Conservation (phyloP, 2,113 vertebrate genomes). For the Corythoichthys intestinalis region DNA sequence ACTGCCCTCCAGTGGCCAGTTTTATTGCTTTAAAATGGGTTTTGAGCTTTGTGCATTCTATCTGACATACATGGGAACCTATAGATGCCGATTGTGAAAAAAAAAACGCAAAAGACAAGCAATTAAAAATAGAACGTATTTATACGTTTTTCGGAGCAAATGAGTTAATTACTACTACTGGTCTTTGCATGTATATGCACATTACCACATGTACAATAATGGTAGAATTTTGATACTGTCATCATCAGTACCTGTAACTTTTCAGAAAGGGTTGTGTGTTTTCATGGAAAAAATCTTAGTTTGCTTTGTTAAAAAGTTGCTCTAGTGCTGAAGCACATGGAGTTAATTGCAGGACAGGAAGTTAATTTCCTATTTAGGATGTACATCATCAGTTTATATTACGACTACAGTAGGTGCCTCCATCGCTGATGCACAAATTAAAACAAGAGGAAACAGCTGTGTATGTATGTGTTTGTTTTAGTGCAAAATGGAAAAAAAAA, state of each 20-base stretch:
- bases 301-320: background rate
- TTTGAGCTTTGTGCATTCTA: too few species aligned
- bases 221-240: background rate
- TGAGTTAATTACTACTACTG: background rate
- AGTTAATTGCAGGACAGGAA: background rate
- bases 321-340: background rate
- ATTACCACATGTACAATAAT: background rate
- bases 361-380: background rate
- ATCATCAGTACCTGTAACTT: background rate
- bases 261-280: background rate
- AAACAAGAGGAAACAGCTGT: conserved; percentile 58
- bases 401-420: background rate
- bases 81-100: too few species aligned
- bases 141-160: too few species aligned
- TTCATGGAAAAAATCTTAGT: background rate
- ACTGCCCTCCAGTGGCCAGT: too few species aligned
- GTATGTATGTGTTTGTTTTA: conserved; percentile 12
- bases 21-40: too few species aligned
- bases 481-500: conserved; percentile 29
- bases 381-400: background rate
- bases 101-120: too few species aligned
- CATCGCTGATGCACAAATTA: conserved; percentile 8
- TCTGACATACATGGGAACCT: too few species aligned
- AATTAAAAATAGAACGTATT: too few species aligned
- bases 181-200: background rate